Evolutionary conservation across 2,888 invertebrate genomes (phyloP).

Genomic region (Euzetes globulus): DNA sequence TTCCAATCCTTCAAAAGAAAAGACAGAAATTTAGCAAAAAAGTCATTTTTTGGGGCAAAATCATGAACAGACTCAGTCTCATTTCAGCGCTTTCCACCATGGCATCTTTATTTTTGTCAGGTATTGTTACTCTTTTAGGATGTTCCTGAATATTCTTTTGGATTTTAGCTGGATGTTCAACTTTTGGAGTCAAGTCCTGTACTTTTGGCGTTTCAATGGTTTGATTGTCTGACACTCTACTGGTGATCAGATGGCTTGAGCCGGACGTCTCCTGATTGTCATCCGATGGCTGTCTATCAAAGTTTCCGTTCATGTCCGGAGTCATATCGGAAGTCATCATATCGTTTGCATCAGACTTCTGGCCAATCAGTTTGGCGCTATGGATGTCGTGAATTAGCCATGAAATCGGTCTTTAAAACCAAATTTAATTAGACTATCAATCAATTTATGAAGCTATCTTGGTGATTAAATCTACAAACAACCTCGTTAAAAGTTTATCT

Average conservation of each 20-base stretch:
- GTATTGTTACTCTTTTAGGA: too few relatives aligned
- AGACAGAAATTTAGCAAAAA: neutral
- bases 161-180: neutral
- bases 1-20: neutral
- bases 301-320: slow-evolving; percentile 8
- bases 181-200: neutral
- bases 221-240: neutral
- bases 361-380: slow-evolving; percentile 1
- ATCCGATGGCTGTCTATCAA: neutral
- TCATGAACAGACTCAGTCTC: neutral
- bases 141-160: too few relatives aligned
- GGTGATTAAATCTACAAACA: too few relatives aligned
- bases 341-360: slow-evolving; percentile 1
- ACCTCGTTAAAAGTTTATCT: too few relatives aligned
- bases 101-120: neutral
- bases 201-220: neutral
- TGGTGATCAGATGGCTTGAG: slow-evolving; percentile 48
- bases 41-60: neutral
- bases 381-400: slow-evolving; percentile 18
- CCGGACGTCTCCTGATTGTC: slow-evolving; percentile 50
- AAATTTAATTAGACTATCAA: too few relatives aligned
- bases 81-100: neutral
- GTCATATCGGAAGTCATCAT: slow-evolving; percentile 25
- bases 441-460: too few relatives aligned
- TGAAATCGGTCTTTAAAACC: neutral